These are phyloP conservation scores for Cataglyphis cursor DNA, from an alignment of 2,888 invertebrate species.

Conservation along the genomic window DNA sequence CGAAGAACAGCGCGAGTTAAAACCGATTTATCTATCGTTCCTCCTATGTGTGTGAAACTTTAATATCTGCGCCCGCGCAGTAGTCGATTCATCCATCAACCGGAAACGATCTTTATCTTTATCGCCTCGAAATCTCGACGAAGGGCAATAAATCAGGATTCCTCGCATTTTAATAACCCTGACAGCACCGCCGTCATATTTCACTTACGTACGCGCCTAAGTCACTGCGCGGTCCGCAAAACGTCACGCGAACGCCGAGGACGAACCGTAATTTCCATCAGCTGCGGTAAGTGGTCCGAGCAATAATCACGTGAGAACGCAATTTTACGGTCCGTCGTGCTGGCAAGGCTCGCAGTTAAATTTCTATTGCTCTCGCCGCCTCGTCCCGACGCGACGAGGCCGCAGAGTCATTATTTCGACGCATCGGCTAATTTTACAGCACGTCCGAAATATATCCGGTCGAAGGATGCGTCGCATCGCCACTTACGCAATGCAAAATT, in stretches of 20 bases:
- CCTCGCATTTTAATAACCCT: conserved; percentile 53
- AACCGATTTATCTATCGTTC: neutral
- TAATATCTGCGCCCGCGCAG: neutral
- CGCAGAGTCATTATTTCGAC: conserved; percentile 52
- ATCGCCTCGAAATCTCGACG: conserved; percentile 41
- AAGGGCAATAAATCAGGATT: conserved; percentile 44
- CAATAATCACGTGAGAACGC: conserved; percentile 61
- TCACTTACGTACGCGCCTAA: conserved; percentile 49
- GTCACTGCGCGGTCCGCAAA: conserved; percentile 44
- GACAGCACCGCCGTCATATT: conserved; percentile 48
- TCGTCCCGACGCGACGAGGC: conserved; percentile 22
- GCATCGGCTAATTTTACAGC: conserved; percentile 54
- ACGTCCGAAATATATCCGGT: conserved; percentile 38
- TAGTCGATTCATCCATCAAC: conserved; percentile 17
- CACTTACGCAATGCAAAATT: conserved; percentile 38
- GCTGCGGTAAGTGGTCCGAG: conserved; percentile 59
- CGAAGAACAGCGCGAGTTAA: neutral
- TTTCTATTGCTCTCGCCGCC: conserved; percentile 54
- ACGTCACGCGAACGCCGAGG: conserved; percentile 45
- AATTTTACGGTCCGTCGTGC: conserved; percentile 53
- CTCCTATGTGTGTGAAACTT: neutral
- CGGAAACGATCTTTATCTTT: conserved; percentile 14
- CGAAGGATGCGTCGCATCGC: conserved; percentile 35
- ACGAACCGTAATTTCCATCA: conserved; percentile 53
- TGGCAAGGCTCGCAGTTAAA: conserved; percentile 57